Evolutionary conservation across 2,113 vertebrate genomes (phyloP).

Genomic region (Heterocephalus glaber): DNA sequence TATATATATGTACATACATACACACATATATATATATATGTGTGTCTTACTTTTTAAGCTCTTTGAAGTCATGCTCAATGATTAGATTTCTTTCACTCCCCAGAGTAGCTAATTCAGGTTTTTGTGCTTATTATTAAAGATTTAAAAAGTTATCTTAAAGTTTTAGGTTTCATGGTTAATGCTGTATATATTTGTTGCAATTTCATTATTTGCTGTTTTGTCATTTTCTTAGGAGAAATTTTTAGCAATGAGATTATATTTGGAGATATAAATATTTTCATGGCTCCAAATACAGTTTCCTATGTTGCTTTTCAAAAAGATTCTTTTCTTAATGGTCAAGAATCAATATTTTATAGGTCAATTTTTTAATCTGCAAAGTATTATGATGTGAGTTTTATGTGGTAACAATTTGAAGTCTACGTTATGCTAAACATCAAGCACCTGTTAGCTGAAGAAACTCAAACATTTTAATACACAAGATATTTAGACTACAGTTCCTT

Average conservation of each 20-base stretch:
- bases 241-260: background rate
- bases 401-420: too few relatives aligned
- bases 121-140: background rate
- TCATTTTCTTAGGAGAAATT: background rate
- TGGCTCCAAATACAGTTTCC: background rate
- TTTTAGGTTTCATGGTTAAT: background rate
- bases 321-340: too few relatives aligned
- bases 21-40: too few relatives aligned
- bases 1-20: too few relatives aligned
- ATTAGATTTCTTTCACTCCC: background rate
- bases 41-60: background rate
- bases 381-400: too few relatives aligned
- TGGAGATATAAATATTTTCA: background rate
- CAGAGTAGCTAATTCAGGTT: background rate
- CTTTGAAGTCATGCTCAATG: background rate
- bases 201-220: background rate
- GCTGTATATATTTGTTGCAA: background rate
- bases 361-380: too few relatives aligned
- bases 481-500: too few relatives aligned
- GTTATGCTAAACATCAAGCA: too few relatives aligned
- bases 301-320: background rate
- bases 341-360: too few relatives aligned
- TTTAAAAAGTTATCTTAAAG: background rate
- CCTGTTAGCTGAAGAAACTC: too few relatives aligned
- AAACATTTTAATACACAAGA: too few relatives aligned